Evolutionary conservation across 2,113 vertebrate genomes (phyloP), one percentile per base, ranked within the genome.

Genomic region (Neogobius melanostomus): DNA sequence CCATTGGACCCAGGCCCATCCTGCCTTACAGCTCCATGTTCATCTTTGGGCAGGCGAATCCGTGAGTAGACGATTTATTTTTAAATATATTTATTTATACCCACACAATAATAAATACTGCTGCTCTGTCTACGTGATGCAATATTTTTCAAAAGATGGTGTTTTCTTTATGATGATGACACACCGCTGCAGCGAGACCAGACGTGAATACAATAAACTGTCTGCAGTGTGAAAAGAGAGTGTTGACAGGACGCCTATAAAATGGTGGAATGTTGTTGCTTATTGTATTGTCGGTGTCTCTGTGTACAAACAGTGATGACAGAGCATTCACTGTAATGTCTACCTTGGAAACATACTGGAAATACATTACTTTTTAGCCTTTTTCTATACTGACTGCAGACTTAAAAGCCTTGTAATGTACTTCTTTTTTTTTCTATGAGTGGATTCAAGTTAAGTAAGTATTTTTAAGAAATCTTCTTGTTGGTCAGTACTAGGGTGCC

Each of bases 1-100:
- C 90, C 69, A 93, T 88, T 0, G 91, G 94, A 17, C 93, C 95
- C 12, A 95, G 93, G 28, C 96, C 95, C 36, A 95, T 98, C 71
- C 91, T 98, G 73, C 96, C 97, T 4, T 96, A 98, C 87, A 99
- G 96, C 8, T 98, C 97, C 83, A 96, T 99, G 97, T 99, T 99
- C 76, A 91, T 98, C 76, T 93, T 99, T 43, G 95, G 95, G 28
- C 95, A 95, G 63, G 93, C 93, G 48, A 98, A 98, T 49, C 94
- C 95, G 97, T 99, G 86, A 98, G 95, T 95, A 17, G 59, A 21
- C 21, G 21, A 61, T 4, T 17, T 17, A 1, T 7, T 36, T 44
- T 44, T 45, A 1, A 0, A 21, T 2, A 21, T 21, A 21, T 15
- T 15, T 15, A 9, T 4, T 45, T n/a, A 28, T 56, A 14, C 28